Evolutionary conservation across 2,797 vertebrate genomes (phyloP), one percentile per base, ranked within the genome.

Genomic region (Myotis planiceps): DNA sequence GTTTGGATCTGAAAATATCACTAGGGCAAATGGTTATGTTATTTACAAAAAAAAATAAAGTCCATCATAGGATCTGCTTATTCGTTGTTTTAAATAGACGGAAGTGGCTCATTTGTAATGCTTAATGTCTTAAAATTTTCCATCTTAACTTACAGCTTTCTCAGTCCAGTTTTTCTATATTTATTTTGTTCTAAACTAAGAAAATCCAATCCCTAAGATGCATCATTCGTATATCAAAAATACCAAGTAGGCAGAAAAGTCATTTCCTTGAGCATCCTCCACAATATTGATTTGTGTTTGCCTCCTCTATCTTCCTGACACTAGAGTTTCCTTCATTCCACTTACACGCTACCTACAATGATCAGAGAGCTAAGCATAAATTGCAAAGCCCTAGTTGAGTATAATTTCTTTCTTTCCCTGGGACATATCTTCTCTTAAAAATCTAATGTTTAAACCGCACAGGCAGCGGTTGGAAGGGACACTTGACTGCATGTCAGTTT

Each of bases 311-410:
- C 95, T 97, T 97, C 96, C 93, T 97, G 97, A 97, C 97, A 97
- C 92, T 63, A 49, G 87, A 96, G 86, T 97, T 96, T 74, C 2
- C 97, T 97, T 97, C 95, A 93, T 97, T 98, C 95, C 94, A 74
- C 95, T 97, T 98, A 98, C 92, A 32, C 90, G 94, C 95, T 97
- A 94, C 98, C 98, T 93, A 97, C 80, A 98, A 95, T 95, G 92
- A 97, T 97, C 88, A 51, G 97, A 97, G 95, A 95, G 23, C 96
- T 96, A 94, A 94, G 81, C 96, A 97, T 97, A 97, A 98, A 97
- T 95, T 25, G 53, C 60, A 91, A 93, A 96, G 88, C 96, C 95
- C 96, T 0, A 0, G 47, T 97, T 96, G 92, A 96, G 93, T 86
- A 94, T 88, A 92, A 91, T 97, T 97, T 98, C 76, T 98, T 91